Evolutionary conservation across 1,140 invertebrate genomes (phyloP).

Genomic region (Luehdorfia chinensis): DNA sequence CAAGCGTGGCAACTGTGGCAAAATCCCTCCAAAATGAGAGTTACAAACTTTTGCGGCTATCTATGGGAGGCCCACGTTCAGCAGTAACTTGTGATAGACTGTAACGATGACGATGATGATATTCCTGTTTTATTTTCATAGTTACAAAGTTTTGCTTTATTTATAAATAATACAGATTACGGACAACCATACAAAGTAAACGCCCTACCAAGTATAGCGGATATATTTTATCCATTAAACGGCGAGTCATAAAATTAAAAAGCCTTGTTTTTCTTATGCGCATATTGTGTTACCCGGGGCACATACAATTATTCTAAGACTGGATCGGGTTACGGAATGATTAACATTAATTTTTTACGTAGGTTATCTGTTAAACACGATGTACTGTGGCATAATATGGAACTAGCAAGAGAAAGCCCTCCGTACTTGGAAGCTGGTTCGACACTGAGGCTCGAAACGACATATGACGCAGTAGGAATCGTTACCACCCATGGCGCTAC

Average conservation of each 20-base stretch:
- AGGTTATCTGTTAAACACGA: neutral
- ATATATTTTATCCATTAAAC: constrained; percentile 11
- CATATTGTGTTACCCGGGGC: constrained; percentile 8
- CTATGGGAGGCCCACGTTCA: too few species aligned
- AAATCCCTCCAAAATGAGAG: too few species aligned
- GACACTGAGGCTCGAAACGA: neutral
- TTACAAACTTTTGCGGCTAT: too few species aligned
- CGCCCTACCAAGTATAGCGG: neutral
- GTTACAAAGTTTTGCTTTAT: too few species aligned
- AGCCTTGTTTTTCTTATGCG: constrained; percentile 1
- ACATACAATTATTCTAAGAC: constrained; percentile 5
- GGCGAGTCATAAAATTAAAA: constrained; percentile 14
- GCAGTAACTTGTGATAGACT: too few species aligned
- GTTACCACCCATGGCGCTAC: constrained; percentile 6
- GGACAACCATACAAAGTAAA: neutral
- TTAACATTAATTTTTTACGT: constrained; percentile 2
- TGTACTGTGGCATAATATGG: too few species aligned
- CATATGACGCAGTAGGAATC: neutral
- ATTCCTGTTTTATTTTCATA: too few species aligned
- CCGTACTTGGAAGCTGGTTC: too few species aligned
- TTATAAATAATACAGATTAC: neutral
- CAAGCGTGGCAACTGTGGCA: too few species aligned
- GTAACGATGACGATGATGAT: too few species aligned
- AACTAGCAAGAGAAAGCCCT: neutral
- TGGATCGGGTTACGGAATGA: constrained; percentile 12